Percentiles rank a stretch among this genome's conserved stretches.
Evolutionary conservation across 2,113 vertebrate species (phyloP).

Genomic region (Diphyllodes magnificus): DNA sequence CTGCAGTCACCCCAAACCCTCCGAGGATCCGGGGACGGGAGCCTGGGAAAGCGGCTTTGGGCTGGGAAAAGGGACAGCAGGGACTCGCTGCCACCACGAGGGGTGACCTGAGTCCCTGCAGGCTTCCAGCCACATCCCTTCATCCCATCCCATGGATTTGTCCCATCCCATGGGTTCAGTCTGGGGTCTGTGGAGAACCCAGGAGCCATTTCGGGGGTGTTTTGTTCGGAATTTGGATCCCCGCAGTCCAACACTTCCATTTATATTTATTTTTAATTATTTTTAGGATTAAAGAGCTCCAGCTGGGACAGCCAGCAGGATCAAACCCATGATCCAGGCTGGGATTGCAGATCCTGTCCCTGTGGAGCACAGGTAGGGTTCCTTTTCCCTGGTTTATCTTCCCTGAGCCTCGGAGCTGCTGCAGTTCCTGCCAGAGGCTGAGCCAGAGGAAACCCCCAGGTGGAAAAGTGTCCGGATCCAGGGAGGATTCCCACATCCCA

Average conservation of each 20-base stretch:
- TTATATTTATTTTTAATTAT: neutral
- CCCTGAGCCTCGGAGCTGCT: neutral
- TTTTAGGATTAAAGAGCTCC: neutral
- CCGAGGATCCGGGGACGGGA: neutral
- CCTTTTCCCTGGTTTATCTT: neutral
- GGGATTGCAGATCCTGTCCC: neutral
- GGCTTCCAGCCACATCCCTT: neutral
- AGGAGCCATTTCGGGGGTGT: neutral
- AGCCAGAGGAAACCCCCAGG: neutral
- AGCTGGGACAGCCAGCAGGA: neutral
- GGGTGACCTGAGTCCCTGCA: neutral
- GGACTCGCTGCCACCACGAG: neutral
- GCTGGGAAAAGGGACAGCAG: neutral
- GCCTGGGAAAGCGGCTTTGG: neutral
- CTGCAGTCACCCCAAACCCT: neutral
- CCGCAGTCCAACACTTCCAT: neutral
- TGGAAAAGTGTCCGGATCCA: neutral
- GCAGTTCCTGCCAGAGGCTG: neutral
- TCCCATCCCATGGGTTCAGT: neutral
- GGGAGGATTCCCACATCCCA: neutral
- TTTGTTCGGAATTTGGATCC: neutral
- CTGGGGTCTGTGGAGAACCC: fast-evolving
- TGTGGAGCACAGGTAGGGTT: fast-evolving
- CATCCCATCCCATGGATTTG: neutral
- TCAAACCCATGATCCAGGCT: neutral